Percentiles rank a stretch among this genome's conserved stretches.
Evolutionary conservation across 2,113 vertebrate genomes (phyloP).

Genomic region (Pycnonotus jocosus): DNA sequence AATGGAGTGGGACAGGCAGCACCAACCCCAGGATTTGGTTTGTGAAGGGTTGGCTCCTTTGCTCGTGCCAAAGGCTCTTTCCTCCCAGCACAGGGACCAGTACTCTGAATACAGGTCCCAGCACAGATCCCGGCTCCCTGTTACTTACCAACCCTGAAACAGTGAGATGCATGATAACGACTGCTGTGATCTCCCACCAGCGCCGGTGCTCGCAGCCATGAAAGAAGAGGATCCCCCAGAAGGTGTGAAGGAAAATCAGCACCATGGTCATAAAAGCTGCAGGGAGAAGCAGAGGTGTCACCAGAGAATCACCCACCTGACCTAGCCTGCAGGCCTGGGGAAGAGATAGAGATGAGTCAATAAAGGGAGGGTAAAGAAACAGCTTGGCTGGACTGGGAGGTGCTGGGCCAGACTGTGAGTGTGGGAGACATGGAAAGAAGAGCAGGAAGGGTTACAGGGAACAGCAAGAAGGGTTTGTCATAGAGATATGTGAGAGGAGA

Average conservation of each 20-base stretch:
- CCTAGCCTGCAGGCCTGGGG: too few species aligned
- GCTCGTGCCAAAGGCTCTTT: background rate
- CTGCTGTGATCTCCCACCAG: conserved; percentile 67
- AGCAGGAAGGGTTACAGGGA: background rate
- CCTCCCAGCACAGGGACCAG: background rate
- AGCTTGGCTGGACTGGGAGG: background rate
- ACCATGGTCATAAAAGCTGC: conserved; percentile 81
- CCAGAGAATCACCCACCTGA: background rate
- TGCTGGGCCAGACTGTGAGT: accelerated
- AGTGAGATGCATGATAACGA: conserved; percentile 69
- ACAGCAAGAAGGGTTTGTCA: background rate
- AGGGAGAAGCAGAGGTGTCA: background rate
- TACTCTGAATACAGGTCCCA: accelerated
- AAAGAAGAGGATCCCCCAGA: conserved; percentile 79
- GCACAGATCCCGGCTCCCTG: background rate
- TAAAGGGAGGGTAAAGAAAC: background rate
- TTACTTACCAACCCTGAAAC: conserved; percentile 74
- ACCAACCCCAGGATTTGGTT: background rate
- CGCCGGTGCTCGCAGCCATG: conserved; percentile 72
- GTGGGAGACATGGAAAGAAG: background rate
- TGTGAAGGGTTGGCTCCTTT: background rate
- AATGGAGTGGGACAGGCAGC: accelerated
- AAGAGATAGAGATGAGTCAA: background rate
- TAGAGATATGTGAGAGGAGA: background rate
- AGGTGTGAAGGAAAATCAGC: conserved; percentile 76